phyloP scores from a whole-genome alignment of 2,888 invertebrate genomes.

The Nomada hirtipes region DNA sequence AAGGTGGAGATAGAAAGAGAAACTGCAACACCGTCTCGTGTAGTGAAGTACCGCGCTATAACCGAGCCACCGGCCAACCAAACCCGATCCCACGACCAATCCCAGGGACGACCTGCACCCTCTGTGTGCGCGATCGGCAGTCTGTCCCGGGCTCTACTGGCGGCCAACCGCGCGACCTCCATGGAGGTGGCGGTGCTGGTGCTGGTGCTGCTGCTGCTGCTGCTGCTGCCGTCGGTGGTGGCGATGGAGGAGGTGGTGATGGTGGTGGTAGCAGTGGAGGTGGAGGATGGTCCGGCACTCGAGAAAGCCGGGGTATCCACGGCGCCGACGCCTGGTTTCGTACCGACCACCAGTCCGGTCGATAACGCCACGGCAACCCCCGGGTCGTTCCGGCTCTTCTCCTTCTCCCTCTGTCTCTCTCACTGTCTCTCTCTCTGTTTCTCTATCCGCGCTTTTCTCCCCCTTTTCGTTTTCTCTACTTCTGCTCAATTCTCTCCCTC shows the following conservation, averaged over 20 bases:
- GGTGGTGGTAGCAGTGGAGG: constrained; percentile 48
- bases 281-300: constrained; percentile 73
- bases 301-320: constrained; percentile 75
- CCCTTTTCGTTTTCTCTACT: not conserved
- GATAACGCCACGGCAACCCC: constrained; percentile 81
- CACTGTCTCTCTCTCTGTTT: constrained; percentile 30
- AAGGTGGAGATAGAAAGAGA: not conserved
- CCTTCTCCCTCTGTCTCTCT: constrained; percentile 41
- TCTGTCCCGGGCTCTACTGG: constrained; percentile 79
- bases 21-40: not conserved
- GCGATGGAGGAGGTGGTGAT: constrained; percentile 32
- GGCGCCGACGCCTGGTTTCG: constrained; percentile 75
- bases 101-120: constrained; percentile 64
- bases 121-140: constrained; percentile 70
- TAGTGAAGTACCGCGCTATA: not conserved
- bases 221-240: constrained; percentile 46
- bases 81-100: constrained; percentile 54
- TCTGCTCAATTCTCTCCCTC: constrained; percentile 32
- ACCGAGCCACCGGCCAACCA: constrained; percentile 39
- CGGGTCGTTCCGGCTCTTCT: constrained; percentile 75
- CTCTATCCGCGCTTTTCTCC: constrained; percentile 29
- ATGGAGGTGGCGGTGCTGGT: constrained; percentile 65
- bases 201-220: constrained; percentile 53
- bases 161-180: constrained; percentile 73
- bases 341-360: constrained; percentile 76